Base-by-base conservation (phyloP, 2,888 invertebrate genomes). In the Incurvaria masculella region DNA sequence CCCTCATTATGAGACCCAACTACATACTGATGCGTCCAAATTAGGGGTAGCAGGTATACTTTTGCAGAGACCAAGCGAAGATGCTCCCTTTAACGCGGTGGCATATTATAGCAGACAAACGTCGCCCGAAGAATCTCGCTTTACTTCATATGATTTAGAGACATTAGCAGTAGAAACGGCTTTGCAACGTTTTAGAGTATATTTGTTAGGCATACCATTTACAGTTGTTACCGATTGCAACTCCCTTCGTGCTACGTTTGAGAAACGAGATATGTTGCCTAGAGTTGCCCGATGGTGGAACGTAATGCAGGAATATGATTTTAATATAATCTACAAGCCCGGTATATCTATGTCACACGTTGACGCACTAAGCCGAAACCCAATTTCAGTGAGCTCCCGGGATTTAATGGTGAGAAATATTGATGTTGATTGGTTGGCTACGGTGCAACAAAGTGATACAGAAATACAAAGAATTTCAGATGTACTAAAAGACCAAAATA, bases 1-100 rank as follows among this genome's bases (percentile, higher is more conserved):
- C 39, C 60, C 57, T 11, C 48, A 48, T 2, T 46, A 51, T 2
- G 49, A 46, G 40, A 59, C 60, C 11, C 60, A 64, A 50, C 44
- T 64, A 5, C 63, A 65, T 47, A 61, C 60, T 2, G 62, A 64
- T 52, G 61, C 61, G 3, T 60, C 59, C 47, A 21, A 50, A 2
- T 5, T 52, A 1, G 63, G 64, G 0, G 53, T 59, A 42, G 63
- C 61, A 16, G 57, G 58, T 2, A 56, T 61, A 8, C 42, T 63
- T 4, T n/a, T 65, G 53, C 61, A 4, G 10, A 23, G 10, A n/a
- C n/a, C n/a, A 10, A 23, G 10, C 23, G 10, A 5, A 23, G 23
- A 23, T 6, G 23, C 6, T 23, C 5, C 5, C 5, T 6, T 23
- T 5, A 5, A 10, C 10, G 23, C 10, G 10, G 23, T 23, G 10